phyloP scores from a whole-genome alignment of 1,140 invertebrate genomes.

The Drosophila tristis region DNA sequence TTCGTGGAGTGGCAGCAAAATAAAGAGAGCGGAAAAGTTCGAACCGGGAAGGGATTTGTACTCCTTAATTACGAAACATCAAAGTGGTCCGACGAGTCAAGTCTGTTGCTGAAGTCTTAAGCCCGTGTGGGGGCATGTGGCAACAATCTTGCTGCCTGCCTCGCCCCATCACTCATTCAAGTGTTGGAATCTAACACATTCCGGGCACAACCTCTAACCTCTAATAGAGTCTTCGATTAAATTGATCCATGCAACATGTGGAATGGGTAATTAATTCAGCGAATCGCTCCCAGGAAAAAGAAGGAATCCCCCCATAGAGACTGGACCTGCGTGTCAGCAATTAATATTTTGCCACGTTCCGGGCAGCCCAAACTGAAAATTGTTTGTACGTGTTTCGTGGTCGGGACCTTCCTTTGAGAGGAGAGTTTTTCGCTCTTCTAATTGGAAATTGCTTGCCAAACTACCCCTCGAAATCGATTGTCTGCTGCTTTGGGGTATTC shows the following conservation, averaged over 20 bases:
- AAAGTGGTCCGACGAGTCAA: conserved; percentile 49
- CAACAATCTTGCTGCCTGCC: not conserved
- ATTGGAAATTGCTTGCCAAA: conserved; percentile 60
- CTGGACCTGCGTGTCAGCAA: conserved; percentile 41
- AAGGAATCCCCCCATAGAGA: conserved; percentile 5
- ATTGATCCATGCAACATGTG: conserved; percentile 26
- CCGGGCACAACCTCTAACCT: conserved; percentile 15
- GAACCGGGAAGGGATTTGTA: conserved; percentile 48
- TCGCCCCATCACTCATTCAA: conserved; percentile 26
- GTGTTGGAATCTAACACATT: conserved; percentile 44
- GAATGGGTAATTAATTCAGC: conserved; percentile 71
- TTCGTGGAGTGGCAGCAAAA: conserved; percentile 21
- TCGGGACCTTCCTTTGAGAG: conserved; percentile 13
- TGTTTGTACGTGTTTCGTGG: conserved; percentile 63
- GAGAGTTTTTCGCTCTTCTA: conserved; percentile 39
- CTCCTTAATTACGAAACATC: conserved; percentile 77
- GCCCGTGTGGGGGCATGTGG: conserved; percentile 35
- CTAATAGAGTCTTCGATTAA: conserved; percentile 30
- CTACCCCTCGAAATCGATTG: conserved; percentile 28
- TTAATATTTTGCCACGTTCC: conserved; percentile 67
- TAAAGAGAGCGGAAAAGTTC: conserved; percentile 32
- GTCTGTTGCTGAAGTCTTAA: conserved; percentile 40
- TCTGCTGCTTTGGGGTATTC: conserved; percentile 11
- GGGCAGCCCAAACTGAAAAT: conserved; percentile 42
- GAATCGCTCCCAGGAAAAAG: conserved; percentile 34